phyloP scores from a whole-genome alignment of 2,888 invertebrate species.

The Diarsia rubi region DNA sequence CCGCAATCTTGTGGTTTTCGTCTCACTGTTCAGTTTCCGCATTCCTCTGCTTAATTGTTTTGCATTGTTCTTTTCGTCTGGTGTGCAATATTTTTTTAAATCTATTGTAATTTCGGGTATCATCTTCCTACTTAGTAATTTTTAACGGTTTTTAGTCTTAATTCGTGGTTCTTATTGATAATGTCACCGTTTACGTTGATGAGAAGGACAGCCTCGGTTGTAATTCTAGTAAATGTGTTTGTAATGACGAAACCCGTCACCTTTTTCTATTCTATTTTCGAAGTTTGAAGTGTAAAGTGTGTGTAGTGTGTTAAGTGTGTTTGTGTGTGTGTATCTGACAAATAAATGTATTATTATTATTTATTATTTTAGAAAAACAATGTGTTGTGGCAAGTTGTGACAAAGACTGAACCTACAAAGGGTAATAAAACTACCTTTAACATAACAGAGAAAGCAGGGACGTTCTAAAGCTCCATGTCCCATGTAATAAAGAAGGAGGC shows the following conservation, averaged over 20 bases:
- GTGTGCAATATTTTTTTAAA: slow-evolving; percentile 27
- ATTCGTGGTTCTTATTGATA: neutral
- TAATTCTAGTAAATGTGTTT: neutral
- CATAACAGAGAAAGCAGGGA: neutral
- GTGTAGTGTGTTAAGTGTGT: no score
- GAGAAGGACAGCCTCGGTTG: neutral
- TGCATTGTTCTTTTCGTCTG: slow-evolving; percentile 20
- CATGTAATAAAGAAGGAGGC: neutral
- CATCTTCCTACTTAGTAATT: neutral
- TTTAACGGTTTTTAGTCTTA: neutral
- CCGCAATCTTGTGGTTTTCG: slow-evolving; percentile 46
- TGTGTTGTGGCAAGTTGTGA: no score
- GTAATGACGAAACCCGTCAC: neutral
- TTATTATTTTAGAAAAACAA: neutral
- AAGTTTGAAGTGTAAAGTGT: neutral
- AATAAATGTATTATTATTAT: no score
- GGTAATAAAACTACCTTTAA: neutral
- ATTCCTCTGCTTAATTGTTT: slow-evolving; percentile 40
- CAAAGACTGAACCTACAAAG: neutral
- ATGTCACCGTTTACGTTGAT: neutral
- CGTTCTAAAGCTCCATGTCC: neutral
- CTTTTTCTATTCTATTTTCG: neutral
- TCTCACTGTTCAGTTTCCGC: slow-evolving; percentile 42
- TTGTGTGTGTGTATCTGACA: no score
- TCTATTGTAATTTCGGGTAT: neutral